Evolutionary conservation across 23 tunicate species (phyloP).

Genomic region (Ascidia mentula): DNA sequence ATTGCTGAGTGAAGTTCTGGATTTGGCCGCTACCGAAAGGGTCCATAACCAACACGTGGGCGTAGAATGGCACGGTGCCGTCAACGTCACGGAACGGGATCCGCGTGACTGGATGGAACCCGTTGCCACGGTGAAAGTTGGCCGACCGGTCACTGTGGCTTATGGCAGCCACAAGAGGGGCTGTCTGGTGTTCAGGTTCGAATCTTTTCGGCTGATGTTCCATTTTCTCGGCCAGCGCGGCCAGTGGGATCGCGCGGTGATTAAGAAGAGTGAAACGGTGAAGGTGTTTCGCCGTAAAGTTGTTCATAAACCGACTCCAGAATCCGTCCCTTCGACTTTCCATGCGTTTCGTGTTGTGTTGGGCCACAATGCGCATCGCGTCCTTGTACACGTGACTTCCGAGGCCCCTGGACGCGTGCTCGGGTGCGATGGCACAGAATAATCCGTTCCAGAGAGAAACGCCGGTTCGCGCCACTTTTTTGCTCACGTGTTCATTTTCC

Average conservation of each 20-base stretch:
- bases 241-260: slow-evolving; percentile 23
- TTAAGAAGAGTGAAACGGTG: slow-evolving; percentile 19
- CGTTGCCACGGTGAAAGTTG: neutral
- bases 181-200: neutral
- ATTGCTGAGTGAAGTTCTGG: neutral
- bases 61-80: neutral
- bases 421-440: slow-evolving; percentile 76
- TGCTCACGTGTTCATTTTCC: slow-evolving; percentile 63
- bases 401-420: slow-evolving; percentile 59
- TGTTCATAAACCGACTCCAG: neutral
- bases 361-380: slow-evolving; percentile 55
- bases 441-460: slow-evolving; percentile 91
- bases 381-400: slow-evolving; percentile 65
- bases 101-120: neutral
- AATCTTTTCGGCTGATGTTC: neutral
- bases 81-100: neutral
- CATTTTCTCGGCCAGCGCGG: slow-evolving; percentile 11
- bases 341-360: slow-evolving; percentile 33
- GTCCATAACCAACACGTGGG: slow-evolving; percentile 6
- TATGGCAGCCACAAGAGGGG: neutral
- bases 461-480: slow-evolving; percentile 28
- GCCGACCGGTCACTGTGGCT: slow-evolving; percentile 6
- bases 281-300: slow-evolving; percentile 11
- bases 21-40: neutral
- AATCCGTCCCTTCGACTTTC: neutral